A percentile compares a stretch with the other conserved stretches of the same genome.
These are phyloP conservation scores for Catotricha subobsoleta DNA, from an alignment of 2,888 invertebrate species.

Conservation along the genomic window DNA sequence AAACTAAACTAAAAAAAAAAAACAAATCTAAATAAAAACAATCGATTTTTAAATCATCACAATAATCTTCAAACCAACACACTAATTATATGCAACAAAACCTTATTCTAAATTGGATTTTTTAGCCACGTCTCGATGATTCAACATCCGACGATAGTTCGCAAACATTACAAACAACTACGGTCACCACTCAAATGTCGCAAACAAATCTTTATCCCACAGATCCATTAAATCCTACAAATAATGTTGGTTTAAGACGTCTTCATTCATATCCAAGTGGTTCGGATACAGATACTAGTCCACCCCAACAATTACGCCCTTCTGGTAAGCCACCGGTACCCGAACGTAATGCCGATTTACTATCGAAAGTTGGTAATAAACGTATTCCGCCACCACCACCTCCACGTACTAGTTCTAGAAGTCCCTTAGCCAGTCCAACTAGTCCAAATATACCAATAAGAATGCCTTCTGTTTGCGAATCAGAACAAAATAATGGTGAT, in stretches of 20 bases:
- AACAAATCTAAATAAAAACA: background rate
- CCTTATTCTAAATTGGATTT: too few species aligned
- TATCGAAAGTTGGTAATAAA: constrained; percentile 51
- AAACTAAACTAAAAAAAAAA: background rate
- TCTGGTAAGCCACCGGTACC: constrained; percentile 62
- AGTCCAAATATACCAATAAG: constrained; percentile 47
- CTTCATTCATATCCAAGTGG: constrained; percentile 75
- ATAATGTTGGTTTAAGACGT: constrained; percentile 39
- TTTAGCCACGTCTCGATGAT: constrained; percentile 27
- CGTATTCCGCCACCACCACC: constrained; percentile 81
- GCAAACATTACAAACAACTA: constrained; percentile 26
- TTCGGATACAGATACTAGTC: constrained; percentile 62
- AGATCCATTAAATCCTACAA: constrained; percentile 8
- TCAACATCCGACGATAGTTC: constrained; percentile 30
- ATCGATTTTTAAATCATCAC: too few species aligned
- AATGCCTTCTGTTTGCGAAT: constrained; percentile 29
- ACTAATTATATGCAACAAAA: too few species aligned
- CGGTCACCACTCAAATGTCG: constrained; percentile 29
- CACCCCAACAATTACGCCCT: constrained; percentile 45
- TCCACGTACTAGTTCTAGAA: constrained; percentile 76
- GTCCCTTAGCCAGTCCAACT: constrained; percentile 70
- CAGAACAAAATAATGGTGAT: constrained; percentile 16
- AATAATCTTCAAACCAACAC: too few species aligned
- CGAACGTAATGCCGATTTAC: constrained; percentile 59
- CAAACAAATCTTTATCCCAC: constrained; percentile 24